phyloP scores from a whole-genome alignment of 2,888 invertebrate species.

The Xylocampa areola region DNA sequence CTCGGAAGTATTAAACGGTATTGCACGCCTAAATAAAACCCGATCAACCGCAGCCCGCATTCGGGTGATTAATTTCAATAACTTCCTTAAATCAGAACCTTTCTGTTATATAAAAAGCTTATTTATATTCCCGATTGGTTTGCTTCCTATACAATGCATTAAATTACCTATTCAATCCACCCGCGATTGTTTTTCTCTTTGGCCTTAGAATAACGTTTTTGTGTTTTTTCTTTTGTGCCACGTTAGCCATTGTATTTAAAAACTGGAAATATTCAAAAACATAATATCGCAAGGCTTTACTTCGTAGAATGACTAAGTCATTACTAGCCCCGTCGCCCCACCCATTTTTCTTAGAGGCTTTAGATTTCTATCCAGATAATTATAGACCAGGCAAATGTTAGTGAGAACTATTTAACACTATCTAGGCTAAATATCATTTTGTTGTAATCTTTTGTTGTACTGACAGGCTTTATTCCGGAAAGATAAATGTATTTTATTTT shows the following conservation, averaged over 20 bases:
- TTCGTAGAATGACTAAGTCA: constrained; percentile 23
- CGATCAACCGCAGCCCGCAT: background rate
- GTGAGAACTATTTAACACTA: constrained; percentile 9
- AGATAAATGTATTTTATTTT: constrained; percentile 21
- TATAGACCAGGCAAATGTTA: constrained; percentile 8
- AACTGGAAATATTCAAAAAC: constrained; percentile 21
- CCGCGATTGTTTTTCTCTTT: constrained; percentile 24
- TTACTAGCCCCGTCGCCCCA: constrained; percentile 18
- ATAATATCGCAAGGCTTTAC: constrained; percentile 29
- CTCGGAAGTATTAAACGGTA: constrained; percentile 4
- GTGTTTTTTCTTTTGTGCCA: constrained; percentile 31
- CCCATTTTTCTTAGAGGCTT: constrained; percentile 21
- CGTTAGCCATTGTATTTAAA: constrained; percentile 7
- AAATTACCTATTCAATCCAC: constrained; percentile 39
- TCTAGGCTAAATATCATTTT: constrained; percentile 12
- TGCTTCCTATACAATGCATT: constrained; percentile 28
- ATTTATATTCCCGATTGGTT: constrained; percentile 26
- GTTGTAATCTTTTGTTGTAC: constrained; percentile 16
- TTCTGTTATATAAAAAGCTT: constrained; percentile 24
- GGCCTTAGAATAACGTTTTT: constrained; percentile 21
- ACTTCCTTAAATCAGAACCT: constrained; percentile 21
- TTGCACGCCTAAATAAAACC: constrained; percentile 7
- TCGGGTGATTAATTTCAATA: constrained; percentile 34
- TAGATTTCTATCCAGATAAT: constrained; percentile 10
- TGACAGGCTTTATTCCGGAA: constrained; percentile 15